A percentile compares a stretch with the other conserved stretches of the same genome.
Evolutionary conservation across 2,888 invertebrate species (phyloP).

Genomic region (Allophyes oxyacanthae): DNA sequence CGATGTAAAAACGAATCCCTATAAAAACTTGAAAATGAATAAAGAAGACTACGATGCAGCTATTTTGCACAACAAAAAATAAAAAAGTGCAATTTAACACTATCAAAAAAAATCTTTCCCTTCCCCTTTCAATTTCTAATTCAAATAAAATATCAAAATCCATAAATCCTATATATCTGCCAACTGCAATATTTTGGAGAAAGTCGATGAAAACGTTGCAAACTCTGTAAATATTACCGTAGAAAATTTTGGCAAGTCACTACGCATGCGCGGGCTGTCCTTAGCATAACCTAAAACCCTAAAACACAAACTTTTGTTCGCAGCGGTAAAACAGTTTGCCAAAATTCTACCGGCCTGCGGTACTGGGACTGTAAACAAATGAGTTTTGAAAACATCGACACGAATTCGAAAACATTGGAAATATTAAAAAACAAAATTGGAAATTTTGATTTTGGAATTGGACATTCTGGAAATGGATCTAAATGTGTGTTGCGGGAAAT

Average conservation of each 20-base stretch:
- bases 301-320: slow-evolving; percentile 61
- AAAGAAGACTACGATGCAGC: too few relatives aligned
- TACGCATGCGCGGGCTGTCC: slow-evolving; percentile 72
- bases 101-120: too few relatives aligned
- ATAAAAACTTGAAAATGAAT: too few relatives aligned
- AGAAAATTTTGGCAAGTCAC: slow-evolving; percentile 65
- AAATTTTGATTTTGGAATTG: slow-evolving; percentile 13
- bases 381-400: slow-evolving; percentile 19
- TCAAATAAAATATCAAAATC: slow-evolving; percentile 5
- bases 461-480: slow-evolving; percentile 30
- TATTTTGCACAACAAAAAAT: too few relatives aligned
- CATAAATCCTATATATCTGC: slow-evolving; percentile 1
- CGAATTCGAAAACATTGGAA: slow-evolving; percentile 15
- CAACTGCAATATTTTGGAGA: slow-evolving; percentile 57
- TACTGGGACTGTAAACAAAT: slow-evolving; percentile 58
- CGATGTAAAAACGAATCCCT: too few relatives aligned
- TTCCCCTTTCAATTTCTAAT: too few relatives aligned
- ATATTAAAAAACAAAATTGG: slow-evolving; percentile 13
- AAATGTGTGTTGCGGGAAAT: not conserved
- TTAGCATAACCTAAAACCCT: slow-evolving; percentile 35
- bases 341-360: slow-evolving; percentile 42
- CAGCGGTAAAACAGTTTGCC: slow-evolving; percentile 54
- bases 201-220: slow-evolving; percentile 83
- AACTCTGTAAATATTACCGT: slow-evolving; percentile 56
- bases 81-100: too few relatives aligned